Base-by-base conservation (phyloP, 2,888 invertebrate species). In the Meiosimyza platycephala region DNA sequence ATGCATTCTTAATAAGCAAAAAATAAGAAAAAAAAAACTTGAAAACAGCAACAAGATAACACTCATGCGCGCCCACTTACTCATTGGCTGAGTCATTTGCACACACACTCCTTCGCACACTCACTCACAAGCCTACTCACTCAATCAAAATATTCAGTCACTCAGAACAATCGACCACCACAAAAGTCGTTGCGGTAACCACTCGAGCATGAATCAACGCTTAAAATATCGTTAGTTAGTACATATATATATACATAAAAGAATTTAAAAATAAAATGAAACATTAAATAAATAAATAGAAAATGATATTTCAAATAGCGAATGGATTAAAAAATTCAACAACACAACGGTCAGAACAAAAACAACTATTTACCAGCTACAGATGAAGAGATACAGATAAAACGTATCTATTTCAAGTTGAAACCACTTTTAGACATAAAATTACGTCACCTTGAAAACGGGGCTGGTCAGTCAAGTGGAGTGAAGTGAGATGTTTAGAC, bases 401-500 rank as follows among this genome's bases (percentile, higher is more conserved):
- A 64, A 28, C 51, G 64, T 64, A 64, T 64, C 64, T 48, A 48
- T 64, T 64, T 64, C 64, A 64, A 64, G 22, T 64, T 64, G 64
- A 64, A 64, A 64, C 64, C 64, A 51, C 64, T 64, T 64, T 64
- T 64, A 50, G 64, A 50, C 51, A 51, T 48, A 64, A 64, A 18
- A 64, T 64, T 64, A 64, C 64, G 64, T 64, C 64, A 64, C 64
- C 64, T 64, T 64, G 64, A 50, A 28, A 7, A 40, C n/a, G 62
- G 47, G 47, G 40, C 60, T 28, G 16, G 60, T 7, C 47, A 62
- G 11, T 40, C 28, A 40, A 40, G 40, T 62, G 60, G 40, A 16
- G 47, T 16, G 60, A 16, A 40, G 60, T 62, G 28, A 28, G 28
- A 28, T 28, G 28, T 9, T 3, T 40, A 40, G 40, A 9, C 9